phyloP scores from a whole-genome alignment of 1,140 invertebrate species.

The Hermetia illucens region DNA sequence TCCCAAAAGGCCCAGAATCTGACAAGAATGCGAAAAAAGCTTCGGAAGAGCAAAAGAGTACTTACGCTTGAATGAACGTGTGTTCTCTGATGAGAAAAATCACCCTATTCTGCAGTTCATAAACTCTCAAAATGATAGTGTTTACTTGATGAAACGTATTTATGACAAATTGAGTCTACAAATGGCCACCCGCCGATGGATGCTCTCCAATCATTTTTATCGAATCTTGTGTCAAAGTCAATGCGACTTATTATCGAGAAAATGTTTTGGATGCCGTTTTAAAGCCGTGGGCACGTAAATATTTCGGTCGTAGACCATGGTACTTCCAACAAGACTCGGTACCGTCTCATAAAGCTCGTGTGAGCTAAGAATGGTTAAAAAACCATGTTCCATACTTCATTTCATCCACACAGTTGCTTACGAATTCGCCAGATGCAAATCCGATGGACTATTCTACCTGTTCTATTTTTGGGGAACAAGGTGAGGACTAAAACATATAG shows the following conservation, averaged over 20 bases:
- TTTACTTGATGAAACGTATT: not conserved
- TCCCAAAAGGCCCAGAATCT: too few relatives aligned
- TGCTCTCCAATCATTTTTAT: slow-evolving; percentile 1
- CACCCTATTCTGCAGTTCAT: not conserved
- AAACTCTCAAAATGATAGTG: slow-evolving; percentile 1
- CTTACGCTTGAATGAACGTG: too few relatives aligned
- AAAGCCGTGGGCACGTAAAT: not conserved
- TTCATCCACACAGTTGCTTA: not conserved
- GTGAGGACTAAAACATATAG: not conserved
- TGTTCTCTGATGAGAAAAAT: not conserved
- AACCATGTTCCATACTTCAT: not conserved
- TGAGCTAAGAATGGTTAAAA: not conserved
- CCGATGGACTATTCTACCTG: not conserved
- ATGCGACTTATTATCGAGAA: not conserved
- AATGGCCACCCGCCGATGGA: not conserved
- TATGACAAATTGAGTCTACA: not conserved
- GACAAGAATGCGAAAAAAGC: too few relatives aligned
- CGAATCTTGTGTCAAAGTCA: not conserved
- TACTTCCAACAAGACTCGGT: slow-evolving; percentile 1
- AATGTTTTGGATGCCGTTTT: not conserved
- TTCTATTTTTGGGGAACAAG: not conserved
- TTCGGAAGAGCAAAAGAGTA: too few relatives aligned
- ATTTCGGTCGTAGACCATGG: not conserved
- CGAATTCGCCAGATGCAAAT: slow-evolving; percentile 1
- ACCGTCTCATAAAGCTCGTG: not conserved